These are phyloP conservation scores for Paguma larvata DNA, from an alignment of 2,797 vertebrate genomes.

Conservation along the genomic window DNA sequence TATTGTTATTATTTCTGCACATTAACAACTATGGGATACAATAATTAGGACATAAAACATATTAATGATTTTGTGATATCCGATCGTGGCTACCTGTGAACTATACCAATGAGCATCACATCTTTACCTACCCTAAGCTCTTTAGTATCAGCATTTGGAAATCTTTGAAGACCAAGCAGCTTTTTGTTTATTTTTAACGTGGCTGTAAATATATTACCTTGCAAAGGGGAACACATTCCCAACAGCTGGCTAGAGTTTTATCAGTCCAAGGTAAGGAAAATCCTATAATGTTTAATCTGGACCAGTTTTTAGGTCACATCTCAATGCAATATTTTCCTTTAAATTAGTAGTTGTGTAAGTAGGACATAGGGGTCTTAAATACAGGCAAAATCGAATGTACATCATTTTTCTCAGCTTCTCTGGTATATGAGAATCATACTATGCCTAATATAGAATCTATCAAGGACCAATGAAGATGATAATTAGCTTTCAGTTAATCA, in stretches of 20 bases:
- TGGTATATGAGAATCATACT: neutral
- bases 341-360: neutral
- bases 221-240: neutral
- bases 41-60: neutral
- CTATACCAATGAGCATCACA: neutral
- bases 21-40: neutral
- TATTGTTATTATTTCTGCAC: neutral
- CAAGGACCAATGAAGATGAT: neutral
- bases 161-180: neutral
- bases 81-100: neutral
- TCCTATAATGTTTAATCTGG: neutral
- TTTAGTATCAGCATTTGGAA: neutral
- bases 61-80: neutral
- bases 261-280: neutral
- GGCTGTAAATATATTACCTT: neutral
- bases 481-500: neutral
- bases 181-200: neutral
- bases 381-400: neutral
- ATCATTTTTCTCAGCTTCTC: neutral
- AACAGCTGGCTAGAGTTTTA: neutral
- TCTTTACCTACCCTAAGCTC: neutral
- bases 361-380: neutral
- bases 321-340: neutral
- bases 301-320: neutral
- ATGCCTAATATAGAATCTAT: neutral